These are phyloP conservation scores for Eupithecia inturbata DNA, from an alignment of 2,888 invertebrate species.

Conservation along the genomic window DNA sequence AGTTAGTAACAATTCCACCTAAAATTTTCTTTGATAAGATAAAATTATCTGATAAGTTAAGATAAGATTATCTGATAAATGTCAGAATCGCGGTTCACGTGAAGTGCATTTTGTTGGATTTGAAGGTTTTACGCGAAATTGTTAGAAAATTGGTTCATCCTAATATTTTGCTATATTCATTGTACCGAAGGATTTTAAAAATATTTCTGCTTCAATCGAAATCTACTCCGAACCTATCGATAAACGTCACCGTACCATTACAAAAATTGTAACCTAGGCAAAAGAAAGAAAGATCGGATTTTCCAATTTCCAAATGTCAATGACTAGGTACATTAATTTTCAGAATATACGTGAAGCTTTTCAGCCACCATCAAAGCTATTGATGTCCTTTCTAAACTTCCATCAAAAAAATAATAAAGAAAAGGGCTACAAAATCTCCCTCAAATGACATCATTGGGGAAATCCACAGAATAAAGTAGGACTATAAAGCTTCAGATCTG, in stretches of 20 bases:
- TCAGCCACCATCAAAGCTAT: slow-evolving; percentile 28
- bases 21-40: no score
- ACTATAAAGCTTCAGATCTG: slow-evolving; percentile 64
- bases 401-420: slow-evolving; percentile 39
- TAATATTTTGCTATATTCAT: no score
- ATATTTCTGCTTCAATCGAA: no score
- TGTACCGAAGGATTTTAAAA: no score
- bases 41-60: no score
- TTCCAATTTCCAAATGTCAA: neutral
- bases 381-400: slow-evolving; percentile 34
- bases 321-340: slow-evolving; percentile 17
- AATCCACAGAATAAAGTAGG: slow-evolving; percentile 60
- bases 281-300: neutral
- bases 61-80: no score
- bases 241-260: neutral
- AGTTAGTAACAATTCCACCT: no score
- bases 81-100: no score
- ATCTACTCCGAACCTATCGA: no score
- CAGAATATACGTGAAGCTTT: slow-evolving; percentile 14
- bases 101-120: no score
- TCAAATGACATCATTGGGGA: slow-evolving; percentile 68
- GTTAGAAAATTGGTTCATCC: no score
- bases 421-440: slow-evolving; percentile 40
- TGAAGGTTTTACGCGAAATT: no score
- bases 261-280: neutral